A percentile compares a stretch with the other conserved stretches of the same genome.
These are phyloP conservation scores for western clawed frog (Xenopus tropicalis) DNA, from an alignment of 2,113 vertebrate species.

Conservation along the genomic window DNA sequence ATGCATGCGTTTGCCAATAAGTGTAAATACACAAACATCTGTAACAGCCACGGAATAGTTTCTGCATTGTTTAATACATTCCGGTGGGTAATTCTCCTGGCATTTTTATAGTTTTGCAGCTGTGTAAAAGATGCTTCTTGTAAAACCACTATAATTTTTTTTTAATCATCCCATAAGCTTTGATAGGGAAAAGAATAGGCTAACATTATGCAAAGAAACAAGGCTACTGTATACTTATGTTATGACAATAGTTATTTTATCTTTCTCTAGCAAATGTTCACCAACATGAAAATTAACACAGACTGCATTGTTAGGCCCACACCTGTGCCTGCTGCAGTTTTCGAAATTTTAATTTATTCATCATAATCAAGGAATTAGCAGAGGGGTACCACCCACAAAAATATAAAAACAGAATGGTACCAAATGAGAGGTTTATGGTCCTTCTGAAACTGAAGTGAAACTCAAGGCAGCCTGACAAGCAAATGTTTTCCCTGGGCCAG, in stretches of 20 bases:
- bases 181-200: slow-evolving; percentile 7
- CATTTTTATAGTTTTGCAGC: slow-evolving; percentile 11
- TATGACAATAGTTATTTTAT: slow-evolving; percentile 13
- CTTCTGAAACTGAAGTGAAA: too few species aligned
- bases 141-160: slow-evolving; percentile 15
- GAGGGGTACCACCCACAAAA: too few species aligned
- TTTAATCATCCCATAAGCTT: background rate
- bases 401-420: too few species aligned
- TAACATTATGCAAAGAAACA: slow-evolving; percentile 1
- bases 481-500: too few species aligned
- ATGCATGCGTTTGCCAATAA: background rate
- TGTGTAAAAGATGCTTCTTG: background rate
- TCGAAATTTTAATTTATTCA: too few species aligned
- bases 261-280: background rate
- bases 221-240: background rate
- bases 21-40: slow-evolving; percentile 4
- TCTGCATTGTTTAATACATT: background rate
- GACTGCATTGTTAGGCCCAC: background rate
- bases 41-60: background rate
- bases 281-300: slow-evolving; percentile 5
- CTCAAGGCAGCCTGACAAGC: too few species aligned
- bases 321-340: background rate
- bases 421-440: too few species aligned
- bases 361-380: too few species aligned
- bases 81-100: background rate